Evolutionary conservation across 1,140 invertebrate genomes (phyloP).

Genomic region (Leptinotarsa defecta): DNA sequence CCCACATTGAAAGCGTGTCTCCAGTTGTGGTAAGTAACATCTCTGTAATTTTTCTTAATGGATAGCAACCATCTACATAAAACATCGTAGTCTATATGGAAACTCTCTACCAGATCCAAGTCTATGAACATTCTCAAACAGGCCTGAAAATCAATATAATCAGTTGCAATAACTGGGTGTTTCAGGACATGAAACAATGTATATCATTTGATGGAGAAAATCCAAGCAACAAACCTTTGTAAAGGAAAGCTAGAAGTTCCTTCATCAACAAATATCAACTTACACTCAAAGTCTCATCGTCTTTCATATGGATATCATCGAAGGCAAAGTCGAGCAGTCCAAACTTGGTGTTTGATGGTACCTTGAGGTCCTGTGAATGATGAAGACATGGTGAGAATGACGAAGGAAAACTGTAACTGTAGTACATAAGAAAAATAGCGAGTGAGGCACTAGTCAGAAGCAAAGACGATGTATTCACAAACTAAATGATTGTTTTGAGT

Average conservation of each 20-base stretch:
- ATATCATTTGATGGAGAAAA: conserved; percentile 5
- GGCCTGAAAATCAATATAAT: conserved; percentile 60
- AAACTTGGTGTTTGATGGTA: conserved; percentile 83
- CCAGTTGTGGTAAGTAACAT: conserved; percentile 97
- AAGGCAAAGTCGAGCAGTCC: conserved; percentile 85
- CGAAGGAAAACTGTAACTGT: not conserved
- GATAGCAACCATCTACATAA: conserved; percentile 89
- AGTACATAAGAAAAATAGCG: not conserved
- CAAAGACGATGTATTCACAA: too few relatives aligned
- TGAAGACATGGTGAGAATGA: not conserved
- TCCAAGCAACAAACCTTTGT: too few relatives aligned
- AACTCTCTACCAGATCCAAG: conserved; percentile 85
- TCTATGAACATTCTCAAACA: conserved; percentile 91
- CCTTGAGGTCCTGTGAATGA: conserved; percentile 58
- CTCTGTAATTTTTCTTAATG: conserved; percentile 96
- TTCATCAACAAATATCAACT: conserved; percentile 32
- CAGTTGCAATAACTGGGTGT: not conserved
- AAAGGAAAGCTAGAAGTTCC: not conserved
- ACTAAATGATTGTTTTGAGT: too few relatives aligned
- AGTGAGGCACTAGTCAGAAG: too few relatives aligned
- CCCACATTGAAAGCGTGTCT: conserved; percentile 94
- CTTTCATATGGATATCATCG: conserved; percentile 82
- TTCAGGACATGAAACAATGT: conserved; percentile 5
- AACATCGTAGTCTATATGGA: conserved; percentile 89
- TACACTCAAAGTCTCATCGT: conserved; percentile 82